phyloP scores from a whole-genome alignment of 2,888 invertebrate genomes.

The Endotricha flammealis region DNA sequence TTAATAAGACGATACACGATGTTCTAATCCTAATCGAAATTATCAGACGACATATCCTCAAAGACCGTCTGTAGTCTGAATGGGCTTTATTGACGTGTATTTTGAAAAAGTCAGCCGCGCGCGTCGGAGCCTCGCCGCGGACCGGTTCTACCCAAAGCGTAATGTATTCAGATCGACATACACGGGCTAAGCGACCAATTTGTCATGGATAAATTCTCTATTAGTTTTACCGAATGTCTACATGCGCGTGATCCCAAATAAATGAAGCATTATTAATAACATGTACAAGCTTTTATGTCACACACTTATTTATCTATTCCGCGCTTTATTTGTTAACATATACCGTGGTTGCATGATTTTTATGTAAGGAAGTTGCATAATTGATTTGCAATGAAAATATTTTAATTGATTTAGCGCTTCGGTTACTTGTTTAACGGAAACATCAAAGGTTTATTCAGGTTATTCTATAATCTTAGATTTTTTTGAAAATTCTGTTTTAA shows the following conservation, averaged over 20 bases:
- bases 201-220: slow-evolving; percentile 59
- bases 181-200: slow-evolving; percentile 52
- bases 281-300: neutral
- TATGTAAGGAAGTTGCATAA: no score
- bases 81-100: slow-evolving; percentile 3
- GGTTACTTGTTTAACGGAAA: no score
- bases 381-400: no score
- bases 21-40: no score
- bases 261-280: slow-evolving; percentile 22
- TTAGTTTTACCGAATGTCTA: slow-evolving; percentile 41
- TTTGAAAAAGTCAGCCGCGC: slow-evolving; percentile 18
- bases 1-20: no score
- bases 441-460: no score
- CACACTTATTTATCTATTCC: neutral
- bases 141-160: slow-evolving; percentile 38
- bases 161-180: slow-evolving; percentile 54
- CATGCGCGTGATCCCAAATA: slow-evolving; percentile 30
- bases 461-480: no score
- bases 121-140: neutral
- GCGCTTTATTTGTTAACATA: neutral
- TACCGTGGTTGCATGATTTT: no score
- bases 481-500: no score
- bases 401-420: no score
- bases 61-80: neutral
- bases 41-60: neutral